Evolutionary conservation across 30 jellyfish, hydroid and myxozoan species (phyloP), one percentile per base, ranked within the genome.

Genomic region (Hydra vulgaris): DNA sequence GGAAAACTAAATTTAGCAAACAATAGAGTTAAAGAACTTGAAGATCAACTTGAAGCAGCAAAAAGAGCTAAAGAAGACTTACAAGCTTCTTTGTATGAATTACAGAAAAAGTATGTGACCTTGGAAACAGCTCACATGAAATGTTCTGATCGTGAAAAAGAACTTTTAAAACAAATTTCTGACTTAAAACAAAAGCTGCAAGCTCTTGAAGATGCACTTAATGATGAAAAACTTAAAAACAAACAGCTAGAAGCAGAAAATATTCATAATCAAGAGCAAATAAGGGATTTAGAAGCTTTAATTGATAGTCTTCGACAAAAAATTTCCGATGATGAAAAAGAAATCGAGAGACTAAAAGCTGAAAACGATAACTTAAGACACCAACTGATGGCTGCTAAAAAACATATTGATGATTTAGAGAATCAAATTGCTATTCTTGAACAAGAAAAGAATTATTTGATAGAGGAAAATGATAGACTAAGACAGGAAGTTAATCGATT

Each of bases 71-170:
- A 88, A 19, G 96, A 92, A 27, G 95, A 92, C 76, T 78, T 92
- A 81, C 99, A 92, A 66, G 87, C 84, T 0, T 95, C 87, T 25
- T 82, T 87, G 72, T 77, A 83, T 80, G 86, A 85, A 0, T 81
- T 92, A 72, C 95, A 87, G 53, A 92, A 92, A 90, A 92, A 92
- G 78, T 87, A 70, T 66, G 91, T 84, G 26, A 82, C 99, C 23
- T 82, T 92, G 72, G 99, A 92, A 74, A 87, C 95, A 18, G 85
- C 96, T 23, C 82, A 87, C 89, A 84, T 80, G 88, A 92, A 92
- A 88, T 76, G 88, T 54, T 84, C 81, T 8, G 99, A 92, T n/a
- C 87, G 87, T 15, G 96, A 87, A 73, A 92, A 84, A 70, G 99
- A 92, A 52, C 82, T 87, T 18, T 86, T 83, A 54, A 79, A 82